Evolutionary conservation across 2,797 vertebrate species (phyloP), one percentile per base, ranked within the genome.

Genomic region (Chaetodon trifasciatus): DNA sequence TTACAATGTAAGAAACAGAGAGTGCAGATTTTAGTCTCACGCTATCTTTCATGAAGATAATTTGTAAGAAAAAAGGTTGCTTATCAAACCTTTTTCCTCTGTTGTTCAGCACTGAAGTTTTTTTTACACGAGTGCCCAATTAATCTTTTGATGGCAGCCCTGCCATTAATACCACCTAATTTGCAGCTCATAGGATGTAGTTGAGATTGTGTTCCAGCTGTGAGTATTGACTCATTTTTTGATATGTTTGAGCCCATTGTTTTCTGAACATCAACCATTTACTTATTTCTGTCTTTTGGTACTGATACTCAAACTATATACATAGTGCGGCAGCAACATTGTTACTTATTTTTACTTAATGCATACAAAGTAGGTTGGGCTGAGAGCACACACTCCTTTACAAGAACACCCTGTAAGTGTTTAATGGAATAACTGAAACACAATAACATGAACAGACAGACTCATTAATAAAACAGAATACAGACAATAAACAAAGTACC

Each of bases 391-490:
- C 9, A 11, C 6, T 13, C 17, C 56, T 32, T 40, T 44, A 49
- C n/a, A 7, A 8, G 13, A 17, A 13, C 1, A 4, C 4, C 32
- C 35, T 39, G 11, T 16, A 63, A 64, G 32, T 19, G 16, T 50
- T 65, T 24, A 39, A 49, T 9, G 23, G 40, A 74, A 70, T 42
- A 32, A 19, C 35, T 19, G 57, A 9, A 23, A 44, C 35, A 78
- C 44, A 21, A 19, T 7, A 24, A 15, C 56, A 44, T 19, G 12
- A 63, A 17, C 15, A 21, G 57, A 53, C 74, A n/a, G 12, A 21
- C 9, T 16, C 15, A 44, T 78, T 17, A 44, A 66, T 44, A 21
- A 52, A 52, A 37, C 32, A 47, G 28, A 24, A 67, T 53, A 60
- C 46, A 21, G 52, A 40, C 42, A 40, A 63, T 49, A 23, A 44